Evolutionary conservation across 2,113 vertebrate species (phyloP).

Genomic region (Himantopus leucocephalus): DNA sequence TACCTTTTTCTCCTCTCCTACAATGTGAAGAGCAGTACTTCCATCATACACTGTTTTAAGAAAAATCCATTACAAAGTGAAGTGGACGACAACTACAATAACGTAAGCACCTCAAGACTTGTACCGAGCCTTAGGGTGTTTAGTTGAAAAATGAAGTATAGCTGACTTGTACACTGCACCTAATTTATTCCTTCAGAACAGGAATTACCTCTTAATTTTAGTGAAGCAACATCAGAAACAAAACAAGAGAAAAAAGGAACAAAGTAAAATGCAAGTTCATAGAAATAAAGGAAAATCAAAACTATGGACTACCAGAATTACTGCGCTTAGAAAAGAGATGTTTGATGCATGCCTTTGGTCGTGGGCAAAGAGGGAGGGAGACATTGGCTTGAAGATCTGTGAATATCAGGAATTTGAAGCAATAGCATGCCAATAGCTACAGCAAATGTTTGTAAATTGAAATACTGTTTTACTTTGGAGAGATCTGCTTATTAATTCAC

Average conservation of each 20-base stretch:
- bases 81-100: not conserved
- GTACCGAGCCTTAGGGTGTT: not conserved
- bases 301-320: not conserved
- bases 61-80: not conserved
- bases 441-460: constrained; percentile 59
- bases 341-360: not conserved
- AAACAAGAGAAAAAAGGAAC: not conserved
- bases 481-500: constrained; percentile 53
- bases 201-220: not conserved
- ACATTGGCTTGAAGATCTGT: constrained; percentile 8
- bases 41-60: not conserved
- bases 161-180: not conserved
- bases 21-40: not conserved
- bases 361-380: not conserved
- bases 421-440: constrained; percentile 4
- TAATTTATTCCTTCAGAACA: not conserved
- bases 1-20: not conserved
- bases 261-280: not conserved
- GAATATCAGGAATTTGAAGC: not conserved
- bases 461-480: constrained; percentile 57
- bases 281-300: not conserved
- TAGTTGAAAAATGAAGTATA: not conserved
- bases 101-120: not conserved
- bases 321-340: not conserved
- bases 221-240: not conserved